Evolutionary conservation across 2,113 vertebrate genomes (phyloP).

Genomic region (Alces alces): DNA sequence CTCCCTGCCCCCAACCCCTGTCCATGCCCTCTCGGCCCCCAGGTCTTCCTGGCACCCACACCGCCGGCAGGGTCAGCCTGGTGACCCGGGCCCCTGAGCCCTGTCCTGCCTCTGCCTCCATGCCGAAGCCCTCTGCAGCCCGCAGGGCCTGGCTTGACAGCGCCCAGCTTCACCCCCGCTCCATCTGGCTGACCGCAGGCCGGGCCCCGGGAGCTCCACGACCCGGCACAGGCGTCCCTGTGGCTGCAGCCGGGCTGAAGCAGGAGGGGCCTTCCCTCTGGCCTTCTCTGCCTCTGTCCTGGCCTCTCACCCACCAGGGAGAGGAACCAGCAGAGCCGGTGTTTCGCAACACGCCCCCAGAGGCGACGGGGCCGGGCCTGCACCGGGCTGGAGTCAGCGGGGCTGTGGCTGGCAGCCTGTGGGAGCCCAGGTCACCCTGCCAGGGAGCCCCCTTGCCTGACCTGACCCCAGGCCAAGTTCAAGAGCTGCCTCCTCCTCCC

Average conservation of each 20-base stretch:
- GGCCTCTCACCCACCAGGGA: not conserved
- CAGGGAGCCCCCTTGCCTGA: not conserved
- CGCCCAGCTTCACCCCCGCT: accelerated
- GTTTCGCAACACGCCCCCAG: not conserved
- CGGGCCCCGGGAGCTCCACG: accelerated
- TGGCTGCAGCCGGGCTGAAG: not conserved
- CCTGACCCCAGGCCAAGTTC: not conserved
- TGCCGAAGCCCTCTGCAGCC: not conserved
- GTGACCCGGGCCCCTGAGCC: not conserved
- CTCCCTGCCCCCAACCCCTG: accelerated
- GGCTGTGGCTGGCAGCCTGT: accelerated
- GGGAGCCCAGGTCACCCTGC: not conserved
- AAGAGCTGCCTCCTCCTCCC: not conserved
- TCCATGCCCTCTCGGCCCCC: not conserved
- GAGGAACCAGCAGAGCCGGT: not conserved
- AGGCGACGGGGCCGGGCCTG: not conserved
- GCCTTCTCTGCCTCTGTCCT: not conserved
- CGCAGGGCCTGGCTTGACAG: accelerated
- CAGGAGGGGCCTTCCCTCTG: not conserved
- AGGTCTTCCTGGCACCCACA: not conserved
- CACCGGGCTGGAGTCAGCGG: accelerated
- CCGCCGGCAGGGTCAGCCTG: not conserved
- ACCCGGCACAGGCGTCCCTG: accelerated
- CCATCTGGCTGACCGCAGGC: accelerated
- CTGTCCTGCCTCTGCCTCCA: not conserved